Evolutionary conservation across 1,140 invertebrate genomes (phyloP).

Genomic region (Rhopalosiphum maidis): DNA sequence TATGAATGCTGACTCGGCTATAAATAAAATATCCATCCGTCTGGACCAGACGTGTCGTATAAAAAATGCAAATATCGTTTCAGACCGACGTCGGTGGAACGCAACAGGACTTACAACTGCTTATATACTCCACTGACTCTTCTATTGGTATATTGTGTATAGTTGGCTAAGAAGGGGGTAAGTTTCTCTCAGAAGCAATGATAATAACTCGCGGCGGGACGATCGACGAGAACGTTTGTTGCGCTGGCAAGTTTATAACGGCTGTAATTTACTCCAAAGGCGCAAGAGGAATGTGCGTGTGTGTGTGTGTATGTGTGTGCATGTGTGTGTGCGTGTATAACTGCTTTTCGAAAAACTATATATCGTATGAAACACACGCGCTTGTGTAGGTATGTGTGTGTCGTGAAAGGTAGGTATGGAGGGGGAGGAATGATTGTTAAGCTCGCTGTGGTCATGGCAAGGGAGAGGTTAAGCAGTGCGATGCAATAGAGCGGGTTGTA

Average conservation of each 20-base stretch:
- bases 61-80: not conserved
- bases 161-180: not conserved
- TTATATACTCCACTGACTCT: not conserved
- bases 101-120: constrained; percentile 8
- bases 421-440: not conserved
- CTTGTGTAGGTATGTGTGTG: not conserved
- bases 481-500: not conserved
- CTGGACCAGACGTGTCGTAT: not conserved
- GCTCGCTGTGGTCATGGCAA: not conserved
- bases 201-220: constrained; percentile 43
- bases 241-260: constrained; percentile 26
- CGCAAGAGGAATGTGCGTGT: not conserved
- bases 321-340: not conserved
- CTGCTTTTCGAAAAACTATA: constrained; percentile 6
- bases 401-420: not conserved
- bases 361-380: not conserved
- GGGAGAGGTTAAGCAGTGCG: not conserved
- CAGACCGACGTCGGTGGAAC: not conserved
- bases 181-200: constrained; percentile 36
- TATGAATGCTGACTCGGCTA: too few species aligned
- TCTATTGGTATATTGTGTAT: not conserved
- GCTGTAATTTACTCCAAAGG: not conserved
- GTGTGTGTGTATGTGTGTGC: too few species aligned
- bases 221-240: constrained; percentile 47
- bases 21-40: not conserved